Evolutionary conservation across 2,888 invertebrate species (phyloP).

Genomic region (Fragum whitleyi): DNA sequence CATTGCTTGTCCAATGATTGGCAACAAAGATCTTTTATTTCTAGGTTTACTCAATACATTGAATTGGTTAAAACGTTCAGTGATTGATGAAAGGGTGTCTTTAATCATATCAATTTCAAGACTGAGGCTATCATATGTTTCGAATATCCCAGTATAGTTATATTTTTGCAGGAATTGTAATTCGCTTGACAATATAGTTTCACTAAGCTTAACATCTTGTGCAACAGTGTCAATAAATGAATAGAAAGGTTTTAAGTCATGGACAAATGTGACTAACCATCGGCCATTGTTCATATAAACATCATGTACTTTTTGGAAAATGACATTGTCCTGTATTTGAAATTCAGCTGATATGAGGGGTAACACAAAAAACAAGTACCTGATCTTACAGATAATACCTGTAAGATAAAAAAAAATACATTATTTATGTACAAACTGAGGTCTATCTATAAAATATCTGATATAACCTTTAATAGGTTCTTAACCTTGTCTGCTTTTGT

Average conservation of each 20-base stretch:
- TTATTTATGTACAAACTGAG: neutral
- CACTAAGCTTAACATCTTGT: constrained; percentile 1
- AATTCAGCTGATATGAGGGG: neutral
- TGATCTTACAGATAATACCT: neutral
- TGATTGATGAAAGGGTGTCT: neutral
- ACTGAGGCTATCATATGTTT: constrained; percentile 24
- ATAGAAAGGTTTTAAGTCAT: constrained; percentile 30
- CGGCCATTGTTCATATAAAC: constrained; percentile 22
- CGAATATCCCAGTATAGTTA: neutral
- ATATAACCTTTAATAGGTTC: neutral
- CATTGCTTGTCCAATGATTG: constrained; percentile 31
- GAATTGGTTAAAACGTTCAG: constrained; percentile 26
- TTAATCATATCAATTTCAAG: constrained; percentile 19
- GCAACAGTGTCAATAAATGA: constrained; percentile 24
- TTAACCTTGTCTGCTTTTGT: neutral
- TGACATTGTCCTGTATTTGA: neutral
- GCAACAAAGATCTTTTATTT: constrained; percentile 15
- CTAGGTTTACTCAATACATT: neutral
- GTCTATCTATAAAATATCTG: neutral
- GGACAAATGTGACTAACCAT: constrained; percentile 40
- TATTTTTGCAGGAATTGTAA: neutral
- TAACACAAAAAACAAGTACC: constrained; percentile 1
- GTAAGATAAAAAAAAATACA: neutral
- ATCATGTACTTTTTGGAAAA: constrained; percentile 7
- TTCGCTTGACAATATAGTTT: neutral